Percentiles rank a stretch among this genome's conserved stretches.
Evolutionary conservation across 2,797 vertebrate species (phyloP).

Genomic region (Tadarida brasiliensis): DNA sequence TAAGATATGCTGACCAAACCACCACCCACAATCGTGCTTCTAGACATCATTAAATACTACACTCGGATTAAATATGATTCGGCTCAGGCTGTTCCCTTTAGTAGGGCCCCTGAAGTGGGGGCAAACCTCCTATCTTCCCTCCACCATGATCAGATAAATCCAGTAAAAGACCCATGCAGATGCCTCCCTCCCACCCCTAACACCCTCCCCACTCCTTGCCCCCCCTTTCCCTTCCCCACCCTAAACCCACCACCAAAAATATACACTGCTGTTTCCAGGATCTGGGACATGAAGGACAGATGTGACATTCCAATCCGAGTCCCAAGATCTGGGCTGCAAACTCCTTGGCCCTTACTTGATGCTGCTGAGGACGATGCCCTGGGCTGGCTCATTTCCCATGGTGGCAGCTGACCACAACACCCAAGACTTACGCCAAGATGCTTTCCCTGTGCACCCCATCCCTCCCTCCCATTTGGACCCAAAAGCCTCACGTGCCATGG

Average conservation of each 20-base stretch:
- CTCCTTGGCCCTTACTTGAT: constrained; percentile 40
- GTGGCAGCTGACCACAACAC: not conserved
- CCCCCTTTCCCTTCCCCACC: constrained; percentile 57
- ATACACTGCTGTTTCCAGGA: constrained; percentile 84
- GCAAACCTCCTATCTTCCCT: constrained; percentile 68
- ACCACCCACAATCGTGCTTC: constrained; percentile 71
- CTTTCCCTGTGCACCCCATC: not conserved
- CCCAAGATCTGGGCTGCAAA: constrained; percentile 58
- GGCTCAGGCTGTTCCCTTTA: constrained; percentile 48
- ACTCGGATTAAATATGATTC: constrained; percentile 19
- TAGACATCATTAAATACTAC: constrained; percentile 40
- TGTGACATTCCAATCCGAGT: constrained; percentile 73
- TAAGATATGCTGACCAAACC: constrained; percentile 83
- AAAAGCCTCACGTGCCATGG: constrained; percentile 57
- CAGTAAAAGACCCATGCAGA: constrained; percentile 84
- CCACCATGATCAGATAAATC: constrained; percentile 75
- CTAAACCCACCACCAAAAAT: constrained; percentile 79
- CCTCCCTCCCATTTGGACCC: constrained; percentile 56
- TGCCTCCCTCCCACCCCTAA: constrained; percentile 66
- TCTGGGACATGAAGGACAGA: constrained; percentile 77
- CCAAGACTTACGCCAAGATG: not conserved
- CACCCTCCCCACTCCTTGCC: constrained; percentile 37
- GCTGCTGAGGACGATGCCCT: not conserved
- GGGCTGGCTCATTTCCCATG: constrained; percentile 50
- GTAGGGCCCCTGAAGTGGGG: constrained; percentile 65